Conservation (phyloP, 2,113 vertebrate genomes). For the Syngnathus typhle region DNA sequence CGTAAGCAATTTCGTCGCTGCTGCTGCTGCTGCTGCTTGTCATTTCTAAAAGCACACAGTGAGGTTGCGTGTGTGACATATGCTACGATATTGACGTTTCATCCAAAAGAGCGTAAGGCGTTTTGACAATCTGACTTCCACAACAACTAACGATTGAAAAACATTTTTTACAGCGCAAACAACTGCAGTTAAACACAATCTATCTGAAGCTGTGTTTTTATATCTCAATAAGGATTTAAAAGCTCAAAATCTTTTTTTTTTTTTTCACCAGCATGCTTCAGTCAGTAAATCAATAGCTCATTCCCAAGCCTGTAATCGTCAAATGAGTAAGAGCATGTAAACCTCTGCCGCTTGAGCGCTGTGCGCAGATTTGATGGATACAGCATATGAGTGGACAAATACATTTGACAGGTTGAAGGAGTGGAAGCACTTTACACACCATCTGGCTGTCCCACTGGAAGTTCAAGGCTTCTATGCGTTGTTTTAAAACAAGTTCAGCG, state of each 20-base stretch:
- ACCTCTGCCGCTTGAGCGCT: slow-evolving; percentile 21
- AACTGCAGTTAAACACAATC: slow-evolving; percentile 16
- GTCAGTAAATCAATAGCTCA: slow-evolving; percentile 56
- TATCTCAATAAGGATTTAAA: slow-evolving; percentile 37
- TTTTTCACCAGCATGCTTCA: slow-evolving; percentile 21
- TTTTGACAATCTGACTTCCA: slow-evolving; percentile 23
- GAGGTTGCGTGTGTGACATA: neutral
- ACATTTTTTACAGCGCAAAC: slow-evolving; percentile 9
- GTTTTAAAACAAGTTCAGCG: slow-evolving; percentile 21
- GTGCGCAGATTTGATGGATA: slow-evolving; percentile 40
- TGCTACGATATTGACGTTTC: neutral
- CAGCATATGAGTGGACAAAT: slow-evolving; percentile 4
- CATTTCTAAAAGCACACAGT: neutral
- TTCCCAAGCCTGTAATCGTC: slow-evolving; percentile 41
- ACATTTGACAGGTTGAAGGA: slow-evolving; percentile 11
- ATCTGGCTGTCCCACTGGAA: neutral
- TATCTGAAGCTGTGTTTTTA: slow-evolving; percentile 5
- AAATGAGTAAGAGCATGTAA: slow-evolving; percentile 45
- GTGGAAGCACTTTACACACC: neutral
- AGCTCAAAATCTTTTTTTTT: slow-evolving; percentile 22
- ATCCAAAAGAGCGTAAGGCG: neutral
- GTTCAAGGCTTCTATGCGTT: neutral
- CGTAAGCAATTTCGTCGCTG: too few relatives aligned
- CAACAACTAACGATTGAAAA: slow-evolving; percentile 20
- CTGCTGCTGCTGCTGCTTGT: too few relatives aligned